These are phyloP conservation scores for Urocynchramus pylzowi DNA, from an alignment of 2,113 vertebrate genomes.

Conservation along the genomic window DNA sequence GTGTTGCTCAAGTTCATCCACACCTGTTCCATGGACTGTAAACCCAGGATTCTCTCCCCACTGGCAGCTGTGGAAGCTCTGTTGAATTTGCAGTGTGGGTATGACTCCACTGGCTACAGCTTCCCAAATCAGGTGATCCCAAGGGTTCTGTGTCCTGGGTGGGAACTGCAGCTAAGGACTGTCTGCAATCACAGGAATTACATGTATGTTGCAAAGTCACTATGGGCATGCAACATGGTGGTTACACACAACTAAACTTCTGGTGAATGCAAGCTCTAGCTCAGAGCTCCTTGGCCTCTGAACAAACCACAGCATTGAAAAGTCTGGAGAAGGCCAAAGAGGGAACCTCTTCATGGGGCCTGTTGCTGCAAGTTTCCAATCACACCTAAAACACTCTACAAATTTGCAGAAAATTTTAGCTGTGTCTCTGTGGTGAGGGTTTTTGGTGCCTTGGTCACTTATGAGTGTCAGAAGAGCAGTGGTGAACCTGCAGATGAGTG, in stretches of 20 bases:
- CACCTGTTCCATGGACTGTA: not conserved
- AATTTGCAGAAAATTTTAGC: not conserved
- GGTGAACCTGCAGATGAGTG: not conserved
- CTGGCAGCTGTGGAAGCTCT: not conserved
- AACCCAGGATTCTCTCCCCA: not conserved
- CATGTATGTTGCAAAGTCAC: not conserved
- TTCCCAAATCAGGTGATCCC: not conserved
- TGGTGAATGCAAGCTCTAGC: not conserved
- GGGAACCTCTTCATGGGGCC: not conserved
- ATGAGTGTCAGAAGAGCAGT: not conserved
- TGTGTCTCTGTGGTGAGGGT: not conserved
- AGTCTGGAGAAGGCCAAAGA: not conserved
- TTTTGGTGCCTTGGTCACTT: not conserved
- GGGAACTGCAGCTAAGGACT: not conserved
- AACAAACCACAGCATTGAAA: too few relatives aligned
- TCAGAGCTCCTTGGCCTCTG: not conserved
- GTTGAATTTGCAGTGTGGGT: not conserved
- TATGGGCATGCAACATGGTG: accelerated
- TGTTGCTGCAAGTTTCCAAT: not conserved
- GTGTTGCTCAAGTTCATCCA: not conserved
- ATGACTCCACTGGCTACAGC: not conserved
- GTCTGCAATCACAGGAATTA: not conserved
- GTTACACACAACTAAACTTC: not conserved
- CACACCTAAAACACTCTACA: not conserved
- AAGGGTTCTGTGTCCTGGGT: not conserved